Conservation (phyloP, 2,113 vertebrate species). For the Hippocampus abdominalis region DNA sequence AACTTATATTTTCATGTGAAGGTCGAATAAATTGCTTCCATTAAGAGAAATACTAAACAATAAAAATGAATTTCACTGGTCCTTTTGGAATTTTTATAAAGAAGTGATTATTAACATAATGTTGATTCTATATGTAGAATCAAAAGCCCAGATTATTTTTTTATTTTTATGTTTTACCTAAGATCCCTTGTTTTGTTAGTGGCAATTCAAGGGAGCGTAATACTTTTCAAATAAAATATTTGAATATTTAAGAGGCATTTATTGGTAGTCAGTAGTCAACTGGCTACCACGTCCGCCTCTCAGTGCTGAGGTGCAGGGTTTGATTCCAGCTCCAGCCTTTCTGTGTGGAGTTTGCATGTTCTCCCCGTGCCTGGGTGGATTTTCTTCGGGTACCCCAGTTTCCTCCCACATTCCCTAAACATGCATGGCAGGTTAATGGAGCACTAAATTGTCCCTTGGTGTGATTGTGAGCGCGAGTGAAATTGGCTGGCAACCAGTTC, state of each 20-base stretch:
- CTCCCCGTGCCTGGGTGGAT: too few relatives aligned
- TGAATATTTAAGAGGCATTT: not conserved
- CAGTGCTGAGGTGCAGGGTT: too few relatives aligned
- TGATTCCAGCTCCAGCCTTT: too few relatives aligned
- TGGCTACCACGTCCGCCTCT: too few relatives aligned
- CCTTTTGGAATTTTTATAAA: not conserved
- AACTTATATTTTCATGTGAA: not conserved
- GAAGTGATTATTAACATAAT: not conserved
- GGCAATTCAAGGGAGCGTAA: conserved; percentile 7
- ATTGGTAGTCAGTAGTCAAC: not conserved
- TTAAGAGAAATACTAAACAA: not conserved
- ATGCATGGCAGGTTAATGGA: too few relatives aligned
- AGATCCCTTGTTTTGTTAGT: conserved; percentile 9
- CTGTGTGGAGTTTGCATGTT: too few relatives aligned
- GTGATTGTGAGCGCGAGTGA: too few relatives aligned
- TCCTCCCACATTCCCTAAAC: too few relatives aligned
- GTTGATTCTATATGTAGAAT: not conserved
- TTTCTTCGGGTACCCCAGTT: too few relatives aligned
- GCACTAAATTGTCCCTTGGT: too few relatives aligned
- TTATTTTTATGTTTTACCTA: not conserved
- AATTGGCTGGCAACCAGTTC: too few relatives aligned
- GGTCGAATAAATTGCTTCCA: not conserved
- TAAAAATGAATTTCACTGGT: not conserved
- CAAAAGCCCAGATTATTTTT: not conserved
- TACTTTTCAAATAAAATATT: conserved; percentile 30